Conservation (phyloP, 2,113 vertebrate species). For the Phalacrocorax aristotelis region DNA sequence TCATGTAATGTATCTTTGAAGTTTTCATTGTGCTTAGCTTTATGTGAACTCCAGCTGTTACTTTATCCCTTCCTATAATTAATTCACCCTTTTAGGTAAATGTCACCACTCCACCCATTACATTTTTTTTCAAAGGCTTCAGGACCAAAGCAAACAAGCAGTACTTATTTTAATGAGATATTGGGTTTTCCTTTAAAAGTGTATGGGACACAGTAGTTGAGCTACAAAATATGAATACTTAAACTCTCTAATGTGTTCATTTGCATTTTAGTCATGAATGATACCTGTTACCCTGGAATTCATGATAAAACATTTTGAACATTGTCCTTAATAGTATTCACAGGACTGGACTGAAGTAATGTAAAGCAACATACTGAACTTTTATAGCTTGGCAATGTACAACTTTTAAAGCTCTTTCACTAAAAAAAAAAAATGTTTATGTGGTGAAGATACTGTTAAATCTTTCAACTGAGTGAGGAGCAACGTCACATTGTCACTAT, state of each 20-base stretch:
- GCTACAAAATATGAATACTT: background rate
- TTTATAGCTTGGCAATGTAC: background rate
- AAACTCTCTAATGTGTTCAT: background rate
- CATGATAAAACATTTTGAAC: background rate
- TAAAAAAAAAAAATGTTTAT: background rate
- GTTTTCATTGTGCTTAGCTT: background rate
- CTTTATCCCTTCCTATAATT: constrained; percentile 15
- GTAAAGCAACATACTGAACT: background rate
- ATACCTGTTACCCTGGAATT: background rate
- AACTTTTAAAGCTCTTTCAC: background rate
- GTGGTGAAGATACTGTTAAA: background rate
- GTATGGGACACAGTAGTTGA: background rate
- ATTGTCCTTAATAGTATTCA: background rate
- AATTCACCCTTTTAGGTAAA: background rate
- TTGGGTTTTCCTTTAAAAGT: background rate
- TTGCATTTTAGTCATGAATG: background rate
- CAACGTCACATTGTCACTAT: background rate
- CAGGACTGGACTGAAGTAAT: background rate
- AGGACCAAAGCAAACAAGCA: background rate
- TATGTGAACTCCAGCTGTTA: background rate
- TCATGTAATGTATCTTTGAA: background rate
- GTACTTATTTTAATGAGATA: background rate
- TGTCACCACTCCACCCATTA: background rate
- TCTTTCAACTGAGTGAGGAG: background rate
- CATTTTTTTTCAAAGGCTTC: background rate